Percentiles rank a stretch among this genome's conserved stretches.
Evolutionary conservation across 2,888 invertebrate species (phyloP).

Genomic region (Heliconius erato): DNA sequence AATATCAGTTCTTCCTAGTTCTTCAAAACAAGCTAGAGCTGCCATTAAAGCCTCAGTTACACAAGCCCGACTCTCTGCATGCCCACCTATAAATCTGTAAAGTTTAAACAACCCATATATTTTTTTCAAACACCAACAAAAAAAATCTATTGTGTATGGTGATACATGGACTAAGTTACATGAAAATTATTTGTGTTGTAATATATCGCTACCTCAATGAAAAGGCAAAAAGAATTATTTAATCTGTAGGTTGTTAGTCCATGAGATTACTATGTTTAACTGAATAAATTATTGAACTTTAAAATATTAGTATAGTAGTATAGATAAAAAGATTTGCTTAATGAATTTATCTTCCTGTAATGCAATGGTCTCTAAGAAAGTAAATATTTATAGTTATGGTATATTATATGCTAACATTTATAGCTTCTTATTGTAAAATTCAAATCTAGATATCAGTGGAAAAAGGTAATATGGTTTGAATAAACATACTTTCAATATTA

Average conservation of each 20-base stretch:
- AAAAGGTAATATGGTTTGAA: too few species aligned
- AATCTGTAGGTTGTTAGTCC: too few species aligned
- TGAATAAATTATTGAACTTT: not conserved
- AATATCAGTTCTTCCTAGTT: constrained; percentile 87
- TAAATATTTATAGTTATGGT: not conserved
- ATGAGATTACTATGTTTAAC: too few species aligned
- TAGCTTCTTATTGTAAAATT: not conserved
- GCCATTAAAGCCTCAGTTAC: constrained; percentile 96
- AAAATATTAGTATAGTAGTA: not conserved
- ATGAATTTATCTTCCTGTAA: not conserved
- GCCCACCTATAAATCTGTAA: constrained; percentile 93
- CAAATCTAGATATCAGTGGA: too few species aligned
- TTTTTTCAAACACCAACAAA: not conserved
- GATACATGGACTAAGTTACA: not conserved
- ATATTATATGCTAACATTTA: not conserved
- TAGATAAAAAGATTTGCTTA: not conserved
- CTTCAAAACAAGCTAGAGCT: constrained; percentile 95
- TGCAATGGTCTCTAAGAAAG: not conserved
- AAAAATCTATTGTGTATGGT: not conserved
- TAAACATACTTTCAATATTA: too few species aligned
- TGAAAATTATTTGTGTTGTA: too few species aligned
- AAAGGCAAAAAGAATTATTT: not conserved
- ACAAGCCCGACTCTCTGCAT: constrained; percentile 95
- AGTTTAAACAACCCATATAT: not conserved
- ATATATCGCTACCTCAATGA: not conserved